These are phyloP conservation scores for Unio delphinus DNA, from an alignment of 2,888 invertebrate species.

Conservation along the genomic window DNA sequence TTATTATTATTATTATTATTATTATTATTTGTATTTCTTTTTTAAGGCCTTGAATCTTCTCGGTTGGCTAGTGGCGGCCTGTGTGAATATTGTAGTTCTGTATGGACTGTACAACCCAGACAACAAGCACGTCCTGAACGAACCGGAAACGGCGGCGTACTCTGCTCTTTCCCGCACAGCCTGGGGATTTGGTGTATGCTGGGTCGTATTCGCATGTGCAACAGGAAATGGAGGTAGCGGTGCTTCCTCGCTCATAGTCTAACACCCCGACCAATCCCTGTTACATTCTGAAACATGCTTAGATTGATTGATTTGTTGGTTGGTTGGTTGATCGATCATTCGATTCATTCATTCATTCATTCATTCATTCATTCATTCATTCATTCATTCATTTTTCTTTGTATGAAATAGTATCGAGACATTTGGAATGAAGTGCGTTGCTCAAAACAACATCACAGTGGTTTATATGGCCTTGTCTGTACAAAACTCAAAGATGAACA, in stretches of 20 bases:
- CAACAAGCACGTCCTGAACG: conserved; percentile 43
- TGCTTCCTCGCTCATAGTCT: background rate
- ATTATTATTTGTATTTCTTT: conserved; percentile 1
- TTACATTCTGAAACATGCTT: too few relatives aligned
- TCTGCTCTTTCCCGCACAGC: conserved; percentile 71
- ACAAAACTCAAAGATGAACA: too few relatives aligned
- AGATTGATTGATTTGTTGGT: too few relatives aligned
- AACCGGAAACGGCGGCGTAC: conserved; percentile 66
- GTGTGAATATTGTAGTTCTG: conserved; percentile 53
- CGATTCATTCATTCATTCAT: too few relatives aligned
- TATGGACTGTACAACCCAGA: conserved; percentile 65
- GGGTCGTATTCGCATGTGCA: conserved; percentile 75
- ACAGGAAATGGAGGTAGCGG: conserved; percentile 73
- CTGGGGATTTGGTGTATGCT: conserved; percentile 74
- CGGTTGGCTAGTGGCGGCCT: conserved; percentile 63
- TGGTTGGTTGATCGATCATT: too few relatives aligned
- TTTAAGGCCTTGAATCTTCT: conserved; percentile 43
- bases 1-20: conserved; percentile 3
- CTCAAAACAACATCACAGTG: too few relatives aligned
- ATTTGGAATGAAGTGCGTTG: too few relatives aligned
- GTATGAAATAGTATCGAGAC: too few relatives aligned
- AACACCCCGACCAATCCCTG: too few relatives aligned
- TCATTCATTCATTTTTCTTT: too few relatives aligned
- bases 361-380: too few relatives aligned
- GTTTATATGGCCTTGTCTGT: too few relatives aligned